Evolutionary conservation across 2,797 vertebrate genomes (phyloP), one percentile per base, ranked within the genome.

Genomic region (Cynodonichthys magdalenae): DNA sequence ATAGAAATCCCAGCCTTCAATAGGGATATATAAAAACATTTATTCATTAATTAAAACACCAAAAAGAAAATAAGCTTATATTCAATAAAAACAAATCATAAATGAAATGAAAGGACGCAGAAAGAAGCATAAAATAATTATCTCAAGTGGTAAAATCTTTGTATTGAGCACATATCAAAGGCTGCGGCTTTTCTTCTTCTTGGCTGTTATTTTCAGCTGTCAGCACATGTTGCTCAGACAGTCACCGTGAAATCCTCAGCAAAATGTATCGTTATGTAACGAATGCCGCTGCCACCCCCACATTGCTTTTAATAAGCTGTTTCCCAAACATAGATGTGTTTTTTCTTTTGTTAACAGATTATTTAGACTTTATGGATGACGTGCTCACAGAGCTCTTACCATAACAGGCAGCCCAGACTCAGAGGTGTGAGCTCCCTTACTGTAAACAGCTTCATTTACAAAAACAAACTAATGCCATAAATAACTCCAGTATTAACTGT

Each of bases 231-330:
- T 86, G 81, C 87, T 79, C 81, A 76, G 83, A 78, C 82, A 83
- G 85, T 83, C 74, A 67, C 75, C 75, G 72, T 81, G 84, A 81
- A 75, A 81, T 66, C 55, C 73, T 63, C 78, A 85, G 77, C 65
- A 74, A 84, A 85, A 85, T 77, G 29, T 82, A 69, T 75, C 75
- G 86, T 92, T 91, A 88, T 65, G 78, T 77, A 88, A 88, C 88
- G 75, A 86, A 86, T 84, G 74, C 81, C 75, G 49, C 73, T 75
- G 49, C 73, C 77, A 58, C 80, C 84, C 85, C 80, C 83, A 79
- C 64, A 56, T 69, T 82, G 76, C 74, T 80, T 83, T 83, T 78
- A 85, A 85, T 84, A 83, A 83, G 80, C 84, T 41, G 54, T 75
- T 90, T 87, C 81, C 80, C 75, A 75, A 84, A 89, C 82, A 71